Percentiles rank a stretch among this genome's conserved stretches.
Evolutionary conservation across 2,797 vertebrate genomes (phyloP).

Genomic region (Thaleichthys pacificus): DNA sequence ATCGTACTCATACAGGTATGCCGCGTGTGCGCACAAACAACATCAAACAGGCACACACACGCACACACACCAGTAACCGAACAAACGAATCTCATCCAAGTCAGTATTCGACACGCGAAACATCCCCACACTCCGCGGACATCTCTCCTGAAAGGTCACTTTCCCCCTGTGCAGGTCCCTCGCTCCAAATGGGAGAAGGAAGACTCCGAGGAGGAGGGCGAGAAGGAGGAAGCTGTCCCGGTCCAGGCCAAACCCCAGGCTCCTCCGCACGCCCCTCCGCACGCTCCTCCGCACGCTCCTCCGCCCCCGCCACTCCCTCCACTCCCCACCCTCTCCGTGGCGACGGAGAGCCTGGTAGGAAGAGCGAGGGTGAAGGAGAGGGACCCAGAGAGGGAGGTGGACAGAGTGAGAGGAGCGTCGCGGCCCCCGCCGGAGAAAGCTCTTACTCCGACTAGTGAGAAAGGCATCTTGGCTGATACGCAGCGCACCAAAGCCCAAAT

Average conservation of each 20-base stretch:
- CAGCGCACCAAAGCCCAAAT: neutral
- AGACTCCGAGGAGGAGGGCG: constrained; percentile 83
- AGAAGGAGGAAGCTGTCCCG: constrained; percentile 59
- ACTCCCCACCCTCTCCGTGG: neutral
- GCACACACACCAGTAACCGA: neutral
- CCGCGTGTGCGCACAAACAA: neutral
- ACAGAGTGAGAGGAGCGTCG: constrained; percentile 9
- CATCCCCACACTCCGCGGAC: neutral
- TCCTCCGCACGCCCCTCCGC: constrained; percentile 14
- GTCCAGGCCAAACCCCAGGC: constrained; percentile 51
- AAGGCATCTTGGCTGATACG: constrained; percentile 8
- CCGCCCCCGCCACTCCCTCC: constrained; percentile 44
- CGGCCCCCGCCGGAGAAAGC: neutral
- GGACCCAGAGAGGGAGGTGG: constrained; percentile 22
- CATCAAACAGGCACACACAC: neutral
- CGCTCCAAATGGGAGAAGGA: constrained; percentile 87
- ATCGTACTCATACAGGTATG: constrained; percentile 80
- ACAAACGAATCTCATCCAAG: neutral
- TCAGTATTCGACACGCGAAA: neutral
- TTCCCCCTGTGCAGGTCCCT: constrained; percentile 67
- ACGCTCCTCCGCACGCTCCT: constrained; percentile 15
- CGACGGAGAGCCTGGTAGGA: constrained; percentile 50
- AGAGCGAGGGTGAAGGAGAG: constrained; percentile 64
- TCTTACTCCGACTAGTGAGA: constrained; percentile 56
- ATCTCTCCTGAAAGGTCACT: neutral